Evolutionary conservation across 2,113 vertebrate species (phyloP).

Genomic region (Jaculus jaculus): DNA sequence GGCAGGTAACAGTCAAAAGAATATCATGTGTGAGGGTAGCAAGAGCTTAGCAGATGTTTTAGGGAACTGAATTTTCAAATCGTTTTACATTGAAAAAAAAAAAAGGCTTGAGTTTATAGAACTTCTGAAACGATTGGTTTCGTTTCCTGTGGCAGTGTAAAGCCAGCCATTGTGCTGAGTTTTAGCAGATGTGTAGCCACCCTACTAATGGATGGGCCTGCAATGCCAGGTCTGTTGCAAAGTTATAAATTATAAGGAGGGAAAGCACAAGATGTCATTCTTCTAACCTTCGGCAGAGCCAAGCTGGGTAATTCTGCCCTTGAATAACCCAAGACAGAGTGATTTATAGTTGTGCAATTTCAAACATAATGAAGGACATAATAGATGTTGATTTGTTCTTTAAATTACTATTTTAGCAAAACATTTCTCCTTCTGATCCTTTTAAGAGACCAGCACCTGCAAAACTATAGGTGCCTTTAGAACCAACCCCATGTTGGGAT

Average conservation of each 20-base stretch:
- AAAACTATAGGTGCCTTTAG: not conserved
- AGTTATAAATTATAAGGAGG: conserved; percentile 82
- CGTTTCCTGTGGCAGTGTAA: conserved; percentile 84
- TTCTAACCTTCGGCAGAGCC: conserved; percentile 77
- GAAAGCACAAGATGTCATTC: conserved; percentile 79
- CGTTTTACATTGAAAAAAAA: conserved; percentile 81
- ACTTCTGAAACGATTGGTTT: conserved; percentile 87
- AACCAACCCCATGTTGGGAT: not conserved
- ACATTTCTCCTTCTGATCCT: not conserved
- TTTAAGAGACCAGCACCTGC: conserved; percentile 57
- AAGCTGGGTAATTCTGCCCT: conserved; percentile 72
- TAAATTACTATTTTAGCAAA: conserved; percentile 74
- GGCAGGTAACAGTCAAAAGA: conserved; percentile 84
- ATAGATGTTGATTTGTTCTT: conserved; percentile 77
- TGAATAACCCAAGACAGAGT: conserved; percentile 65
- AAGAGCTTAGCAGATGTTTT: conserved; percentile 89
- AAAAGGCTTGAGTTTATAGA: conserved; percentile 81
- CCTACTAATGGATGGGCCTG: conserved; percentile 76
- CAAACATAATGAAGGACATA: conserved; percentile 76
- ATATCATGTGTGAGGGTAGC: conserved; percentile 83
- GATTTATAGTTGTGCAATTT: conserved; percentile 73
- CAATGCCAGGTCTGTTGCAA: conserved; percentile 73
- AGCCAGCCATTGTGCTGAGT: conserved; percentile 84
- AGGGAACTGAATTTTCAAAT: conserved; percentile 87
- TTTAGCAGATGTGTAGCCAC: conserved; percentile 84